phyloP scores from a whole-genome alignment of 2,888 invertebrate species.

The Biston stratarius region DNA sequence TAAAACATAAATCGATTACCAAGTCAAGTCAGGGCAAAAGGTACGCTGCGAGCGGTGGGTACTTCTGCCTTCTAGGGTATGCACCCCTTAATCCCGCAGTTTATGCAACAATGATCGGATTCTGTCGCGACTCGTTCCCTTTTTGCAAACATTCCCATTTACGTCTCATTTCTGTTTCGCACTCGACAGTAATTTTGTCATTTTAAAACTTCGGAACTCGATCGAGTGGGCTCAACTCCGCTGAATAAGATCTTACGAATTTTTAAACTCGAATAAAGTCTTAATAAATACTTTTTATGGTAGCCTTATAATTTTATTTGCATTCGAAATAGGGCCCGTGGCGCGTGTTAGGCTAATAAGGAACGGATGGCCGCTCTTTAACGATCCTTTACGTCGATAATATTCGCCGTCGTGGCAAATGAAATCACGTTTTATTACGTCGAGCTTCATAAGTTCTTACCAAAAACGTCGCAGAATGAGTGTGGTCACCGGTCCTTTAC shows the following conservation, averaged over 20 bases:
- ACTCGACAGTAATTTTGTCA: slow-evolving; percentile 76
- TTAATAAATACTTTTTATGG: slow-evolving; percentile 83
- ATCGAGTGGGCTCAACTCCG: slow-evolving; percentile 65
- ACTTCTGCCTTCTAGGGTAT: slow-evolving; percentile 58
- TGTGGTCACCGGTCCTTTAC: slow-evolving; percentile 52
- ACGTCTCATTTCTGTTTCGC: slow-evolving; percentile 74
- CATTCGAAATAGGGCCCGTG: slow-evolving; percentile 76
- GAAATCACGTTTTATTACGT: slow-evolving; percentile 72
- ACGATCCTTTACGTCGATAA: slow-evolving; percentile 71
- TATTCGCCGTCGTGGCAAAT: slow-evolving; percentile 68
- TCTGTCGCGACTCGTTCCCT: slow-evolving; percentile 68
- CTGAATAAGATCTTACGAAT: slow-evolving; percentile 84
- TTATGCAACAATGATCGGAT: slow-evolving; percentile 74
- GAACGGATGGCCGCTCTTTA: slow-evolving; percentile 75
- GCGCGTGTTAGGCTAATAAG: slow-evolving; percentile 82
- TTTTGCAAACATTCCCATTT: slow-evolving; percentile 76
- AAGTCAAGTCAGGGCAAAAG: slow-evolving; percentile 43
- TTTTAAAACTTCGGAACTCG: slow-evolving; percentile 77
- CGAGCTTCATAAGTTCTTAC: slow-evolving; percentile 62
- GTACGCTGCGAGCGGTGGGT: slow-evolving; percentile 34
- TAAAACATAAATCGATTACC: slow-evolving; percentile 75
- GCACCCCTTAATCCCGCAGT: slow-evolving; percentile 71
- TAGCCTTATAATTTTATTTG: slow-evolving; percentile 80
- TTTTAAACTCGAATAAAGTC: slow-evolving; percentile 82
- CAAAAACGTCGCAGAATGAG: slow-evolving; percentile 57